Conservation (phyloP, 2,888 invertebrate genomes). For the Xanthia togata region DNA sequence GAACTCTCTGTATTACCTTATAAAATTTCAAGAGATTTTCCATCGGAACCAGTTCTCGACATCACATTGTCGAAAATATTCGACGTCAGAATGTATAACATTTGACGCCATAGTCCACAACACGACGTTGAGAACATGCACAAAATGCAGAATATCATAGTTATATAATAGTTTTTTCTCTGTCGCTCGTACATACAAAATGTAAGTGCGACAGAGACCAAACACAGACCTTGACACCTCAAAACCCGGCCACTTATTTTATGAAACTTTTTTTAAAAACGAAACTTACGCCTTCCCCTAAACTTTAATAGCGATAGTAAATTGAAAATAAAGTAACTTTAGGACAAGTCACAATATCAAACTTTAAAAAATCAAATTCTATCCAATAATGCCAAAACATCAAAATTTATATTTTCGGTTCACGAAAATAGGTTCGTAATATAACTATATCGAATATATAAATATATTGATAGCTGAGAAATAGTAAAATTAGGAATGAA, state of each 20-base stretch:
- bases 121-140: slow-evolving; percentile 41
- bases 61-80: slow-evolving; percentile 25
- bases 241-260: slow-evolving; percentile 61
- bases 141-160: slow-evolving; percentile 41
- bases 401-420: slow-evolving; percentile 68
- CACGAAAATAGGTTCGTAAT: slow-evolving; percentile 72
- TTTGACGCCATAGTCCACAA: slow-evolving; percentile 33
- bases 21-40: slow-evolving; percentile 64
- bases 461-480: slow-evolving; percentile 53
- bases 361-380: slow-evolving; percentile 78
- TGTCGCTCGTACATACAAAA: slow-evolving; percentile 30
- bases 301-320: slow-evolving; percentile 79
- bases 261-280: slow-evolving; percentile 61
- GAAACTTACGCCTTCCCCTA: slow-evolving; percentile 73
- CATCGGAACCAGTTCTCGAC: slow-evolving; percentile 39
- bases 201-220: slow-evolving; percentile 34
- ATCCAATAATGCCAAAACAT: slow-evolving; percentile 77
- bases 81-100: slow-evolving; percentile 46
- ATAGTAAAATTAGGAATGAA: slow-evolving; percentile 65
- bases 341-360: slow-evolving; percentile 85
- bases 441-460: slow-evolving; percentile 61
- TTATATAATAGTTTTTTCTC: slow-evolving; percentile 24
- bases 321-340: slow-evolving; percentile 78
- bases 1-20: slow-evolving; percentile 67
- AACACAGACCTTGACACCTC: slow-evolving; percentile 49